Base-by-base conservation (phyloP, 2,888 invertebrate species). In the Alloscopus bannaensis region DNA sequence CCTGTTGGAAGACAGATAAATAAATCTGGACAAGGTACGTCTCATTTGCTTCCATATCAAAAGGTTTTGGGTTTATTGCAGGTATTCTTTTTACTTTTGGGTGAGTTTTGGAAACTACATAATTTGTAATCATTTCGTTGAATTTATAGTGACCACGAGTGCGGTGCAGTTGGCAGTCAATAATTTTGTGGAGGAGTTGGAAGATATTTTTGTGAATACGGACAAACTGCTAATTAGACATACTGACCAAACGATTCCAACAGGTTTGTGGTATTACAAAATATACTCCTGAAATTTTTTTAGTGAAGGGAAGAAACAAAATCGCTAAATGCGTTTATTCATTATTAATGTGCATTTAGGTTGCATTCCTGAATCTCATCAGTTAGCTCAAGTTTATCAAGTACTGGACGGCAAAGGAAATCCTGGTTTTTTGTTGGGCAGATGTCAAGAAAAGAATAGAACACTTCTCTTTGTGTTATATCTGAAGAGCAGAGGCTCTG, bases 131-230 rank as follows among this genome's bases (percentile, higher is more conserved):
- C n/a, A 47, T n/a, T 47, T 47, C 4, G 4, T 47, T 18, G n/a
- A 22, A 11, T 55, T 55, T 22, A 24, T 22, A 40, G 20, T 24
- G 4, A 45, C 73, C 16, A 60, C 68, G 16, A 68, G 47, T 60
- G 42, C 60, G 2, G 76, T 60, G 16, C 76, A 76, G 22, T n/a
- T 68, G 18, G 68, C 66, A 18, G 36, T 62, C 11, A 68, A 76
- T 31, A 76, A 59, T 45, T 81, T 79, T 31, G 64, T 73, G 29
- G 81, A 82, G 13, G 73, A 75, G 40, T 28, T 82, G 45, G 81
- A 82, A 55, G 81, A 82, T 28, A 79, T 82, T 22, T 75, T 82
- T 70, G 75, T 73, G 24, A 79, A 70, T 40, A 82, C 81, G 13
- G 81, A 82, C 42, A 82, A 82, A 36, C 62, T 82, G 8, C 40